A percentile compares a stretch with the other conserved stretches of the same genome.
Evolutionary conservation across 2,113 vertebrate genomes (phyloP).

Genomic region (Epinephelus lanceolatus): DNA sequence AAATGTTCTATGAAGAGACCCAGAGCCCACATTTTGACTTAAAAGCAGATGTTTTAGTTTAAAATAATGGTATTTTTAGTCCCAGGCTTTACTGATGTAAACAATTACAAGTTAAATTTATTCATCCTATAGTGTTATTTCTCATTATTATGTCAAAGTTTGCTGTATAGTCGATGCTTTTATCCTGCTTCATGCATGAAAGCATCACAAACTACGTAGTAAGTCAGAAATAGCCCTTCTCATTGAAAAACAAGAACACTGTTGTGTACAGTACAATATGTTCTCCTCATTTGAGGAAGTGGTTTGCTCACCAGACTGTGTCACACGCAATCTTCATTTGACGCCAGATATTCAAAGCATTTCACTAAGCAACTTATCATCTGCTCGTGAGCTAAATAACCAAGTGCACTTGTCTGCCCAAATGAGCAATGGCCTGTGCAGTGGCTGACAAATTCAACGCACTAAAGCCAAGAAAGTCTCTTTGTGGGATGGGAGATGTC

Average conservation of each 20-base stretch:
- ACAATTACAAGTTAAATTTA: background rate
- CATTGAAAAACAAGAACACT: conserved; percentile 59
- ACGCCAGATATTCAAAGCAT: conserved; percentile 40
- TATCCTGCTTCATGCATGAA: background rate
- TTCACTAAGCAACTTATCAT: conserved; percentile 33
- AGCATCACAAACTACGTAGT: conserved; percentile 7
- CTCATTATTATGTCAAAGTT: background rate
- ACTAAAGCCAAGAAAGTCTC: conserved; percentile 44
- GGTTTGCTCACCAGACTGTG: conserved; percentile 75
- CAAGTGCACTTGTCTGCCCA: background rate
- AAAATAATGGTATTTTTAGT: background rate
- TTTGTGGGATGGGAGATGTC: conserved; percentile 55
- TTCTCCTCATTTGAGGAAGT: conserved; percentile 82
- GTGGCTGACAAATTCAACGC: conserved; percentile 25
- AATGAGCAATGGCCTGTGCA: conserved; percentile 10
- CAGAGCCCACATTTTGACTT: conserved; percentile 7
- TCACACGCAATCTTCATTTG: conserved; percentile 47
- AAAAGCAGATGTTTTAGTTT: background rate
- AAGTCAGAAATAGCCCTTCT: conserved; percentile 32
- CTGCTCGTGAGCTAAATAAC: conserved; percentile 19
- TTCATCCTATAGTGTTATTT: background rate
- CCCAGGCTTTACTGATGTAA: background rate
- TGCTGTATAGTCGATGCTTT: background rate
- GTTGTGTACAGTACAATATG: conserved; percentile 68
- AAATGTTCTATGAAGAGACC: background rate